phyloP scores from a whole-genome alignment of 2,888 invertebrate species.

The Sinelater perroti region DNA sequence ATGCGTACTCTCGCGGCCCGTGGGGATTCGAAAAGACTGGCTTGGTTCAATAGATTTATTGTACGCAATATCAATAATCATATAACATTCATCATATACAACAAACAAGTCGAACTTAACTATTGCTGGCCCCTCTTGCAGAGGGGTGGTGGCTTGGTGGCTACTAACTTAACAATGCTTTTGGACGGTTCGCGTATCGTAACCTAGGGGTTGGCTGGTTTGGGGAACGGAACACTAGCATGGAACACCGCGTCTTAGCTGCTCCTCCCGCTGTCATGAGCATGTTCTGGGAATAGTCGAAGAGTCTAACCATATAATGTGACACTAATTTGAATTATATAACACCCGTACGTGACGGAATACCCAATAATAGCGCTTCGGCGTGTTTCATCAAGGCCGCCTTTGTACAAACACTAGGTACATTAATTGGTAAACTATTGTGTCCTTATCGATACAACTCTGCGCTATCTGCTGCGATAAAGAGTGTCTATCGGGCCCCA shows the following conservation, averaged over 20 bases:
- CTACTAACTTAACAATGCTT: too few species aligned
- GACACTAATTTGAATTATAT: conserved; percentile 28
- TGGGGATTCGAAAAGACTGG: conserved; percentile 25
- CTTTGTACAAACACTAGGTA: conserved; percentile 28
- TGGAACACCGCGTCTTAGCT: too few species aligned
- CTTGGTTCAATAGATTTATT: conserved; percentile 23
- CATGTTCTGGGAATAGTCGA: too few species aligned
- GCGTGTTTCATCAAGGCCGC: conserved; percentile 43
- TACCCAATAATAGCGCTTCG: conserved; percentile 41
- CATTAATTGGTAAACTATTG: conserved; percentile 32
- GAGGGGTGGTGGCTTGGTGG: too few species aligned
- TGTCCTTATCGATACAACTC: conserved; percentile 31
- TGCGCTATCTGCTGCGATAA: conserved; percentile 33
- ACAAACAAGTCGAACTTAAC: too few species aligned
- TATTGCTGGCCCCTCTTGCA: too few species aligned
- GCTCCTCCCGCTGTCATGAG: too few species aligned
- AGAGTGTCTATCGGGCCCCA: conserved; percentile 27
- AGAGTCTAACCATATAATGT: too few species aligned
- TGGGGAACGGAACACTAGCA: too few species aligned
- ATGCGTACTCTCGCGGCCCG: conserved; percentile 26
- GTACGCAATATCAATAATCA: conserved; percentile 22
- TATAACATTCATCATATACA: conserved; percentile 24
- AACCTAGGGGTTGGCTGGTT: too few species aligned
- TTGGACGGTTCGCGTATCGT: too few species aligned
- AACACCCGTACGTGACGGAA: conserved; percentile 21